Conservation (phyloP, 2,113 vertebrate species). For the Falco punctatus region DNA sequence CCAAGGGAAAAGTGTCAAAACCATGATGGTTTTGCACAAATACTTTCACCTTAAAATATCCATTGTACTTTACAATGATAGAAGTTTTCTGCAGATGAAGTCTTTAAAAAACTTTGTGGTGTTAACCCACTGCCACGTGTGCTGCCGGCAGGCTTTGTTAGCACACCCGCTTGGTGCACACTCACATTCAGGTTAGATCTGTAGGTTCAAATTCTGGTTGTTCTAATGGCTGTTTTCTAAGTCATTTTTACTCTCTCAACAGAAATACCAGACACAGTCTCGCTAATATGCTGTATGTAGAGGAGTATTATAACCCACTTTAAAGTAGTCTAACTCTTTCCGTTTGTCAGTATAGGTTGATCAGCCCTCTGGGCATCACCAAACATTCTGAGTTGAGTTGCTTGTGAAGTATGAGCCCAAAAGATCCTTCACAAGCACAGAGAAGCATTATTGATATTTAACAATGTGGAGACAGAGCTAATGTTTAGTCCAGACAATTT, state of each 20-base stretch:
- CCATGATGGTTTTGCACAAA: background rate
- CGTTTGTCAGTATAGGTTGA: fast-evolving
- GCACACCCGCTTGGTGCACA: fast-evolving
- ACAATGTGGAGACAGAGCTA: background rate
- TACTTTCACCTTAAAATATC: background rate
- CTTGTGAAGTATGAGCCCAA: background rate
- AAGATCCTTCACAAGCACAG: background rate
- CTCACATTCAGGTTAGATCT: no score
- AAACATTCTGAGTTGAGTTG: fast-evolving
- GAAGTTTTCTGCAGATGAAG: background rate
- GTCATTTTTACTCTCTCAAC: background rate
- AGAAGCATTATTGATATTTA: background rate
- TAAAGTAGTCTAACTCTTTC: background rate
- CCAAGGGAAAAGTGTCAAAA: background rate
- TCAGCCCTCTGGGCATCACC: background rate
- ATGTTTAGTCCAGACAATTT: background rate
- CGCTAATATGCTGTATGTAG: fast-evolving
- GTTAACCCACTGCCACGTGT: fast-evolving
- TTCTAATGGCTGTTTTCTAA: background rate
- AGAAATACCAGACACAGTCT: background rate
- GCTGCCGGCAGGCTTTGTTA: background rate
- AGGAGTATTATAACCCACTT: background rate
- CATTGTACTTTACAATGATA: background rate
- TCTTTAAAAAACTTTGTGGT: background rate
- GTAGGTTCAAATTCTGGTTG: no score